Conservation (phyloP, 2,797 vertebrate species). For the Premnoplex brunnescens region DNA sequence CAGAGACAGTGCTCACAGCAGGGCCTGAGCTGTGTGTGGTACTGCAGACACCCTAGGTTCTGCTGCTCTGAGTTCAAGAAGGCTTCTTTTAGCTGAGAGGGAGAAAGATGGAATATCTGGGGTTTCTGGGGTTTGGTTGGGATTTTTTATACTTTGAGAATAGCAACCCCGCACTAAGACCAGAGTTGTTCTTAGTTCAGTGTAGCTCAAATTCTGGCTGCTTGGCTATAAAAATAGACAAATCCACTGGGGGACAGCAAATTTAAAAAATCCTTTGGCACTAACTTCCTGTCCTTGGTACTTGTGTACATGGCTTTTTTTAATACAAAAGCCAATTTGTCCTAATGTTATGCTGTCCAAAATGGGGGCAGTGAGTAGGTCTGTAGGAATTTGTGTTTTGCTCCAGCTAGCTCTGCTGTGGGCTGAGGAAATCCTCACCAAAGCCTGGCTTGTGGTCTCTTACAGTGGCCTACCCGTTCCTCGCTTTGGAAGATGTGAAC, state of each 20-base stretch:
- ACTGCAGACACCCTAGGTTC: neutral
- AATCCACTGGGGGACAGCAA: neutral
- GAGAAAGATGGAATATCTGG: neutral
- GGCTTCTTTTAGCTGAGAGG: neutral
- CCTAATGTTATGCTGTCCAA: neutral
- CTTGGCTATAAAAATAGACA: conserved; percentile 4
- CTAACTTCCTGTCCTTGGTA: neutral
- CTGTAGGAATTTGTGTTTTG: conserved; percentile 24
- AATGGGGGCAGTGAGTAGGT: conserved; percentile 19
- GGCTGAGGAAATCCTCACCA: neutral
- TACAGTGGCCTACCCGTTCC: conserved; percentile 85
- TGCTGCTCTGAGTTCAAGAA: neutral
- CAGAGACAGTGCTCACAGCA: neutral
- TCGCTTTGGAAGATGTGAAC: conserved; percentile 80
- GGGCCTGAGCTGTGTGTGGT: neutral
- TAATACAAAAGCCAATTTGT: neutral
- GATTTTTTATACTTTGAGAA: neutral
- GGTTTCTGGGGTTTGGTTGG: neutral
- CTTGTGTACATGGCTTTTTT: neutral
- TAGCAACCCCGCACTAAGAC: neutral
- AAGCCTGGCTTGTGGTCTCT: neutral
- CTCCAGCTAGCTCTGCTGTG: neutral
- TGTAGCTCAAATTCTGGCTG: neutral
- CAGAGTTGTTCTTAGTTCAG: neutral
- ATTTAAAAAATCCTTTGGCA: neutral